Evolutionary conservation across 2,113 vertebrate genomes (phyloP).

Genomic region (Galbula dea): DNA sequence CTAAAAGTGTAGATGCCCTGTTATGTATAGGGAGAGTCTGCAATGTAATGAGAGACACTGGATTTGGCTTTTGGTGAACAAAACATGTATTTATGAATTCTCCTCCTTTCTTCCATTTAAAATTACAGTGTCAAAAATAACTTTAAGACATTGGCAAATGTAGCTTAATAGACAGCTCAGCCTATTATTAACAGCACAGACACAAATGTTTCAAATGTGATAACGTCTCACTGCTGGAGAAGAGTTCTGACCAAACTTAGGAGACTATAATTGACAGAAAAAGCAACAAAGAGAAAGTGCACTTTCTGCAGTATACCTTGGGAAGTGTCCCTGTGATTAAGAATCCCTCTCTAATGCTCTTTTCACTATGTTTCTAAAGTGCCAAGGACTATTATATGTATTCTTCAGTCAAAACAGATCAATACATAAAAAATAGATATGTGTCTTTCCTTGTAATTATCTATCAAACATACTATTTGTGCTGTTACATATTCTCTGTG

Average conservation of each 20-base stretch:
- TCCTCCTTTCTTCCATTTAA: background rate
- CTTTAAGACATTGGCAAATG: background rate
- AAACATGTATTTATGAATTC: background rate
- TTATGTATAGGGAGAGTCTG: background rate
- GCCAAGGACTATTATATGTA: background rate
- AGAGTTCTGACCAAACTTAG: background rate
- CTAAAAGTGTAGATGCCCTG: background rate
- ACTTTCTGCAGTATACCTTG: background rate
- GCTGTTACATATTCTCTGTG: background rate
- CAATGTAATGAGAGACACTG: background rate
- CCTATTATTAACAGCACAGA: background rate
- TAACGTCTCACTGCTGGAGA: background rate
- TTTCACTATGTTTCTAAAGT: background rate
- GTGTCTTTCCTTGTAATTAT: background rate
- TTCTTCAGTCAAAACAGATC: conserved; percentile 10
- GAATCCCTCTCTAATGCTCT: background rate
- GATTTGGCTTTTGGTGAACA: background rate
- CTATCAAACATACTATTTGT: background rate
- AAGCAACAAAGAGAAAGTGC: background rate
- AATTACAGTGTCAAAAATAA: conserved; percentile 20
- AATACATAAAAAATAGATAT: background rate
- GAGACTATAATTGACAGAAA: background rate
- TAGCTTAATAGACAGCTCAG: background rate
- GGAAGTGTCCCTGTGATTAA: background rate
- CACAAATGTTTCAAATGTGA: background rate